Evolutionary conservation across 2,888 invertebrate genomes (phyloP).

Genomic region (Heliconius cydno): DNA sequence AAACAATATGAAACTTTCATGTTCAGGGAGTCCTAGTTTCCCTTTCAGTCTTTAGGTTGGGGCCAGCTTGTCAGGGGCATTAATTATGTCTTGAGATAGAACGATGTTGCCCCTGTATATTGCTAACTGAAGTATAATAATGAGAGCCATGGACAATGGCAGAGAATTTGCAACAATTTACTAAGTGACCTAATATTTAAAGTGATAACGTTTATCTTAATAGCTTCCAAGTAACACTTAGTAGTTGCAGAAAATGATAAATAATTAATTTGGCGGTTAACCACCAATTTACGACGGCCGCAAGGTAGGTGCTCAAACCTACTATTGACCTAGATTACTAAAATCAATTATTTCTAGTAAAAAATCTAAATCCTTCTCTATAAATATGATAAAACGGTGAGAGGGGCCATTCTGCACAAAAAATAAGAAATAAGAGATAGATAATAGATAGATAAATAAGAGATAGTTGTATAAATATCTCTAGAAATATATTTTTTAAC

Average conservation of each 20-base stretch:
- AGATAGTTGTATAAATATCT: no score
- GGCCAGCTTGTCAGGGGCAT: conserved; percentile 15
- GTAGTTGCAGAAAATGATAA: not conserved
- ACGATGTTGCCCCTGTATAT: not conserved
- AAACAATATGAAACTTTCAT: conserved; percentile 26
- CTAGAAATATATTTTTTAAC: no score
- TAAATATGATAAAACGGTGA: not conserved
- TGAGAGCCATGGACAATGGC: not conserved
- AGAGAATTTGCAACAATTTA: not conserved
- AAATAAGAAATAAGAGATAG: no score
- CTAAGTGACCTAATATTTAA: not conserved
- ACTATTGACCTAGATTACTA: not conserved
- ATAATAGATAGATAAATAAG: no score
- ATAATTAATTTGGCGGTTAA: conserved; percentile 19
- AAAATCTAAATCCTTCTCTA: not conserved
- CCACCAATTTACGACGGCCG: conserved; percentile 20
- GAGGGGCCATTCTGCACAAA: not conserved
- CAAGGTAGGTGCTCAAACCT: not conserved
- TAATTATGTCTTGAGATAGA: conserved; percentile 7
- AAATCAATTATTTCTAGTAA: conserved; percentile 3
- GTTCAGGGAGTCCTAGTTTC: conserved; percentile 4
- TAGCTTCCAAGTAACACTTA: not conserved
- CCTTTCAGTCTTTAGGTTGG: not conserved
- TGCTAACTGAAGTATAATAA: not conserved
- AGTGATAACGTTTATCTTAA: not conserved